Evolutionary conservation across 2,113 vertebrate species (phyloP).

Genomic region (Petroica traversi): DNA sequence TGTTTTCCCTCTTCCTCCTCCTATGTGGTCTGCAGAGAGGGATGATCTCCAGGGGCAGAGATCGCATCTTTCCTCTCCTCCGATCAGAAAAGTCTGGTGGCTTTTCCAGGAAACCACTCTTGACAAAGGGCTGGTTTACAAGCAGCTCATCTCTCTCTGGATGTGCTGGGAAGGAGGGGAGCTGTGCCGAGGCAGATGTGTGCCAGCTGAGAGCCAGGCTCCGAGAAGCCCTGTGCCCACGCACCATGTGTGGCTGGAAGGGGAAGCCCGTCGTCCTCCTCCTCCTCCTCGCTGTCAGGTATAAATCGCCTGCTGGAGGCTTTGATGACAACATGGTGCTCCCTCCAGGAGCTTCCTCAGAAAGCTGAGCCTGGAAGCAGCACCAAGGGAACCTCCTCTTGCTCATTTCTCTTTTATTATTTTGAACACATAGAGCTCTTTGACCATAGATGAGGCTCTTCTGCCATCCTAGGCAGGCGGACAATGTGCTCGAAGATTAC

Average conservation of each 20-base stretch:
- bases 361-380: neutral
- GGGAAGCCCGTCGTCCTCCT: neutral
- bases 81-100: rapidly evolving
- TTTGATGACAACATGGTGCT: constrained; percentile 55
- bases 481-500: neutral
- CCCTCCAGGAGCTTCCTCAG: constrained; percentile 35
- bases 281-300: neutral
- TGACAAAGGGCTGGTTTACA: neutral
- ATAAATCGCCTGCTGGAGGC: neutral
- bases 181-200: neutral
- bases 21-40: constrained; percentile 14
- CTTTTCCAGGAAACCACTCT: neutral
- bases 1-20: constrained; percentile 43
- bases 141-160: neutral
- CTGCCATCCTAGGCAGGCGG: neutral
- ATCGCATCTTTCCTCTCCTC: neutral
- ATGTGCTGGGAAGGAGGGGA: neutral
- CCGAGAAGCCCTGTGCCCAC: neutral
- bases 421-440: neutral
- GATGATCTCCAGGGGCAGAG: neutral
- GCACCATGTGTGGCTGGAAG: neutral
- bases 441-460: neutral
- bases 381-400: neutral
- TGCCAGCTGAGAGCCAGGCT: neutral
- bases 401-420: neutral